A percentile compares a stretch with the other conserved stretches of the same genome.
These are phyloP conservation scores for Rugalucina vietnamica DNA, from an alignment of 2,888 invertebrate genomes.

Conservation along the genomic window DNA sequence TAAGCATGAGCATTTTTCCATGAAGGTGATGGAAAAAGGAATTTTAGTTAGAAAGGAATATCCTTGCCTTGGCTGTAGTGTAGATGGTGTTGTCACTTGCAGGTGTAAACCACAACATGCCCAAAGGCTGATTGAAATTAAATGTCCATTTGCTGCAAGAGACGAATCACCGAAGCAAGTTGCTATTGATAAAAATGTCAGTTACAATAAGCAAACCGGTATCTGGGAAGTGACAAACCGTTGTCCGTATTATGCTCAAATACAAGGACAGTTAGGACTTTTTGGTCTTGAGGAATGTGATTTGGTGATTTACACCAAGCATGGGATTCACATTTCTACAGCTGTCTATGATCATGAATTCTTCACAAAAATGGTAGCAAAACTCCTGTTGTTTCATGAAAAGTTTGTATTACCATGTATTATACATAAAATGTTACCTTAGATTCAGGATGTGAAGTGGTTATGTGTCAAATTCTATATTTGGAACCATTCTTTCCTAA, in stretches of 20 bases:
- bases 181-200: background rate
- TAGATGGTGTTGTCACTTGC: constrained; percentile 9
- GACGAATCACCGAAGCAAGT: background rate
- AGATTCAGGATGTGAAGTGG: too few species aligned
- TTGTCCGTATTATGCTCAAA: constrained; percentile 27
- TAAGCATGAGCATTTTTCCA: background rate
- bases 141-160: constrained; percentile 12
- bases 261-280: constrained; percentile 25
- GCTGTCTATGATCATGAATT: constrained; percentile 8
- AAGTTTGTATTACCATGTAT: constrained; percentile 14
- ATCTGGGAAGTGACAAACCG: background rate
- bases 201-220: background rate
- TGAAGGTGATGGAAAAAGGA: constrained; percentile 4
- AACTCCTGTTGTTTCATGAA: background rate
- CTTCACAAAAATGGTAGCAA: background rate
- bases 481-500: too few species aligned
- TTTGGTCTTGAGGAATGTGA: constrained; percentile 14
- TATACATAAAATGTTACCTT: background rate
- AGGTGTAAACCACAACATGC: constrained; percentile 8
- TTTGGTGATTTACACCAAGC: constrained; percentile 21
- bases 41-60: background rate
- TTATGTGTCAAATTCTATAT: too few species aligned
- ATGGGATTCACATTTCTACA: constrained; percentile 18
- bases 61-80: constrained; percentile 13
- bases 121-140: constrained; percentile 17